Base-by-base conservation (phyloP, 53 echinoderm and acorn worm genomes). In the Echinarachnius parma region DNA sequence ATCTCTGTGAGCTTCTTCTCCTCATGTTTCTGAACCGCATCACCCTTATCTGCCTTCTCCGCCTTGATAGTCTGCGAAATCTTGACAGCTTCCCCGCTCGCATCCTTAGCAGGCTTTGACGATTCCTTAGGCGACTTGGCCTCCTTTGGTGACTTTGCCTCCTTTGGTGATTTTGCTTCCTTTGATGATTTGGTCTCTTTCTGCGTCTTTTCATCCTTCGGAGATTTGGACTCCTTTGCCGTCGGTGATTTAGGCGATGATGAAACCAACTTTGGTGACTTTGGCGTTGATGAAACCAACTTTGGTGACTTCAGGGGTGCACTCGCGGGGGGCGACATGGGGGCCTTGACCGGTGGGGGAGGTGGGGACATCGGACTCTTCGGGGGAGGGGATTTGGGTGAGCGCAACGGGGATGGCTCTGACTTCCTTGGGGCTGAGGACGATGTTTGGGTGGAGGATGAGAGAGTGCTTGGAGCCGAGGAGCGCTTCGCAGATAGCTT, bases 391-490 rank as follows among this genome's bases (percentile, higher is more conserved):
- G 14, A 42, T 13, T 42, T 42, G 14, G 42, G 42, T 7, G 42
- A 9, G 8, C 42, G 7, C 42, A 13, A 42, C 42, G 42, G 42
- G 18, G 78, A 53, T 2, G 37, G 48, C n/a, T 59, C 66, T 14
- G 76, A 78, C 61, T 70, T 77, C 78, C 69, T 83, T 33, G 35
- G 11, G 44, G 28, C 56, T 4, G 53, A 28, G n/a, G n/a, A n/a
- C n/a, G n/a, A n/a, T n/a, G n/a, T n/a, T n/a, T n/a, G n/a, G 28
- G 56, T 1, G 27, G 58, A 37, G 13, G 78, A 47, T 14, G 84
- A 49, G 62, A 78, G 37, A 21, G 58, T 78, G 58, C 81, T 61
- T 15, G 82, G 87, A 26, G 87, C 87, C 0, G 87, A 82, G 27
- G 82, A 66, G 15, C 87, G 82, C 31, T 68, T 72, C 25, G 57